Base-by-base conservation (phyloP, 2,797 vertebrate species). In the Menidia menidia region DNA sequence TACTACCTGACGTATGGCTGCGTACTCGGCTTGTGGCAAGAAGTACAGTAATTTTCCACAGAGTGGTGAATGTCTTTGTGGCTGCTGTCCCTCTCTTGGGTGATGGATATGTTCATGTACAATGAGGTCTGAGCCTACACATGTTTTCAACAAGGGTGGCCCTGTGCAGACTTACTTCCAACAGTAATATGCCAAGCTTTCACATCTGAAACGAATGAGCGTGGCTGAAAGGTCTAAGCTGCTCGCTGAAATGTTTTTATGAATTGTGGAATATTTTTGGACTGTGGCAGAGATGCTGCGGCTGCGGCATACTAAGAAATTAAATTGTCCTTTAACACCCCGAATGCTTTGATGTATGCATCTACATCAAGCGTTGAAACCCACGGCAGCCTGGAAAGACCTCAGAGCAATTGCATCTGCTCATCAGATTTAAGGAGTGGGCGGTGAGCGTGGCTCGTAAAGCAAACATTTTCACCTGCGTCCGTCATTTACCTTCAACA, bases 51-150 rank as follows among this genome's bases (percentile, higher is more conserved):
- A 71, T 92, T 92, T 89, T 89, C 86, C 88, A 89, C 13, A 42
- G 69, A 48, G 72, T 30, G 4, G 68, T 62, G 78, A 83, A 73
- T 16, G 76, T 85, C 84, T 90, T 86, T 90, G 83, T 85, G 82
- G 85, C 65, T 53, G 75, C 87, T 79, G 83, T 89, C 80, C 76
- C 66, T 78, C 68, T 77, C 31, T 0, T 60, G 71, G 68, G 82
- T 90, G 89, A 92, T 87, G 82, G 89, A 91, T 89, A 76, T 11
- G 47, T 71, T 73, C 41, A 2, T 60, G 76, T 61, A 87, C 85
- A 89, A 89, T 78, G 80, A 87, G 89, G 81, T 79, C 82, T 81
- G 83, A 83, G 87, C 86, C 85, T 83, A 79, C 62, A 87, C 89
- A 89, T 75, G 82, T 85, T 87, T 77, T 82, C 87, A 78, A 86